Evolutionary conservation across 2,888 invertebrate genomes (phyloP).

Genomic region (Heliconius erato): DNA sequence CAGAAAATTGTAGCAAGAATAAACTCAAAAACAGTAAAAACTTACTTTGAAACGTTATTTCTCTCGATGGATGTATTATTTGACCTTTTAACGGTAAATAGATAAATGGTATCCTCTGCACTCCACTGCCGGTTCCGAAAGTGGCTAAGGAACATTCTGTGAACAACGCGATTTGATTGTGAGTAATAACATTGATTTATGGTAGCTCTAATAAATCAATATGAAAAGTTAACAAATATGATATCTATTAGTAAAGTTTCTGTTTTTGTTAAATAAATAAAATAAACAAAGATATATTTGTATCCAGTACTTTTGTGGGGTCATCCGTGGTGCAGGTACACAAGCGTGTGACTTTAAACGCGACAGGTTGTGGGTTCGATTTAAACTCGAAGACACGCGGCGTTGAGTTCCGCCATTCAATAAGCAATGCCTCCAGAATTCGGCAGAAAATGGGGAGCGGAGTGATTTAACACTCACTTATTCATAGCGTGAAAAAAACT

Average conservation of each 20-base stretch:
- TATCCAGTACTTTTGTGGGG: too few relatives aligned
- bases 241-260: neutral
- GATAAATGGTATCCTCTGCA: constrained; percentile 94
- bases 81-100: constrained; percentile 94
- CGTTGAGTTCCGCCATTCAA: too few relatives aligned
- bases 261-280: too few relatives aligned
- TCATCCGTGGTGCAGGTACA: too few relatives aligned
- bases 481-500: too few relatives aligned
- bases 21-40: neutral
- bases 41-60: constrained; percentile 92
- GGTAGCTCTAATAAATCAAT: neutral
- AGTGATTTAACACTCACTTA: too few relatives aligned
- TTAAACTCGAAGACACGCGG: too few relatives aligned
- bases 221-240: neutral
- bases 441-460: too few relatives aligned
- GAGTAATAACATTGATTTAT: neutral
- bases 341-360: too few relatives aligned
- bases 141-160: constrained; percentile 93
- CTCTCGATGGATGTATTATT: constrained; percentile 94
- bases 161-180: constrained; percentile 19
- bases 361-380: too few relatives aligned
- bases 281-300: too few relatives aligned
- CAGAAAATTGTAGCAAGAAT: neutral
- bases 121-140: constrained; percentile 89
- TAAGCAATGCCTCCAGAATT: too few relatives aligned